phyloP scores from a whole-genome alignment of 1,140 invertebrate species.

The Pogonus chalceus region DNA sequence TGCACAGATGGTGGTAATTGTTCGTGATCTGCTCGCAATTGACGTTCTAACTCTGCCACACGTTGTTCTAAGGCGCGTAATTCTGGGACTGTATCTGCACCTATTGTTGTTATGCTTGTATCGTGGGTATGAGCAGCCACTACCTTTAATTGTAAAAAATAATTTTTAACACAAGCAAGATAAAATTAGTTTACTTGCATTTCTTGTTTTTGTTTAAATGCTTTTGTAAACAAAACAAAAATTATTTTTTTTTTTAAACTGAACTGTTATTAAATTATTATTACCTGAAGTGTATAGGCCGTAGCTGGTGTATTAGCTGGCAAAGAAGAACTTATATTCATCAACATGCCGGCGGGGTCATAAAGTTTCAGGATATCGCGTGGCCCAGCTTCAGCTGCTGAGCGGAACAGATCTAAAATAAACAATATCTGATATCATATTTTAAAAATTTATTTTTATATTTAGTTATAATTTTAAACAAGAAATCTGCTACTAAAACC shows the following conservation, averaged over 20 bases:
- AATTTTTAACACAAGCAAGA: no score
- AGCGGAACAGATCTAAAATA: slow-evolving; percentile 47
- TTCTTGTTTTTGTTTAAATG: no score
- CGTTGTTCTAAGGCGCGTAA: slow-evolving; percentile 42
- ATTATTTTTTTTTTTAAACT: slow-evolving; percentile 34
- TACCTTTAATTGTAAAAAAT: slow-evolving; percentile 40
- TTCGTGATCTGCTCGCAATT: slow-evolving; percentile 41
- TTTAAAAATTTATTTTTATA: neutral
- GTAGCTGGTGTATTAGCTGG: slow-evolving; percentile 47
- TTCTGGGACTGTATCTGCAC: no score
- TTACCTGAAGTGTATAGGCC: slow-evolving; percentile 42
- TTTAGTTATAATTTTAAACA: no score
- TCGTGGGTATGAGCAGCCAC: slow-evolving; percentile 31
- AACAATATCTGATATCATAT: no score
- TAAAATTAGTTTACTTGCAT: no score
- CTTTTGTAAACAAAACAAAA: no score
- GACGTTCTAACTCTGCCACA: slow-evolving; percentile 49
- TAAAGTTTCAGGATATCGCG: slow-evolving; percentile 52
- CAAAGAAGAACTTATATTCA: slow-evolving; percentile 54
- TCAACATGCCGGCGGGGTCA: slow-evolving; percentile 46
- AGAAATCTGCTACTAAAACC: neutral
- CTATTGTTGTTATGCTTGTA: slow-evolving; percentile 29
- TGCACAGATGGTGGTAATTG: slow-evolving; percentile 43
- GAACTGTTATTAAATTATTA: slow-evolving; percentile 29
- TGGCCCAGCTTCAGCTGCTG: slow-evolving; percentile 50